Conservation (phyloP, 2,888 invertebrate genomes). For the Drosophila neonasuta region DNA sequence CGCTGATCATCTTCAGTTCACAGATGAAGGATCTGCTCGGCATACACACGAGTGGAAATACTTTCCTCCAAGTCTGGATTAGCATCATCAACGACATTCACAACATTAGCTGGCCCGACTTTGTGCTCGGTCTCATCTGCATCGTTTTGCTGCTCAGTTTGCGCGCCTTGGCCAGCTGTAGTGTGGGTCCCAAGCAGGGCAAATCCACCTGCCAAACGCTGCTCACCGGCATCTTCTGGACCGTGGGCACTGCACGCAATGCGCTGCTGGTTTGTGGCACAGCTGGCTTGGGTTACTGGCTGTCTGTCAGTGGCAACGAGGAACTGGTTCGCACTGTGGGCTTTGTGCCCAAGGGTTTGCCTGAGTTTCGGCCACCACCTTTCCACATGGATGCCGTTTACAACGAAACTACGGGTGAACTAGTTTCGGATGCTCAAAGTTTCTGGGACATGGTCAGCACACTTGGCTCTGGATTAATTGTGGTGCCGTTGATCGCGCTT, state of each 20-base stretch:
- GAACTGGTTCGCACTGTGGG: slow-evolving; percentile 86
- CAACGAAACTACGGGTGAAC: slow-evolving; percentile 83
- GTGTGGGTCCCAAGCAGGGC: slow-evolving; percentile 84
- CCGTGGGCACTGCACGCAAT: slow-evolving; percentile 91
- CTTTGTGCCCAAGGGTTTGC: slow-evolving; percentile 89
- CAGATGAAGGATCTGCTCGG: slow-evolving; percentile 93
- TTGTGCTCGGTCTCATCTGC: slow-evolving; percentile 88
- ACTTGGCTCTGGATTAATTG: slow-evolving; percentile 92
- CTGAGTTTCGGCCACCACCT: slow-evolving; percentile 86
- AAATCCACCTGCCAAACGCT: slow-evolving; percentile 84
- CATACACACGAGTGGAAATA: slow-evolving; percentile 88
- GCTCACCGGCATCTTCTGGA: slow-evolving; percentile 87
- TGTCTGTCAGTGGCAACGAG: slow-evolving; percentile 83
- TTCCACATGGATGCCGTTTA: slow-evolving; percentile 85
- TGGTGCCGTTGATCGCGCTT: slow-evolving; percentile 93
- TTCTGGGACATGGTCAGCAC: slow-evolving; percentile 90
- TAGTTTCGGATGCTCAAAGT: slow-evolving; percentile 66
- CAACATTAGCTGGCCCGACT: slow-evolving; percentile 88
- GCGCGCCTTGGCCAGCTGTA: slow-evolving; percentile 88
- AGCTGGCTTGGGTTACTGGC: slow-evolving; percentile 86
- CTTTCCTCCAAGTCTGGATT: slow-evolving; percentile 91
- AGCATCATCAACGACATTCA: slow-evolving; percentile 88
- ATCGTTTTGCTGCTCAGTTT: slow-evolving; percentile 89
- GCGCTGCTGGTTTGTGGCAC: slow-evolving; percentile 91
- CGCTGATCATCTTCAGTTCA: slow-evolving; percentile 93